Conservation (phyloP, 2,797 vertebrate species). For the Myotis planiceps region DNA sequence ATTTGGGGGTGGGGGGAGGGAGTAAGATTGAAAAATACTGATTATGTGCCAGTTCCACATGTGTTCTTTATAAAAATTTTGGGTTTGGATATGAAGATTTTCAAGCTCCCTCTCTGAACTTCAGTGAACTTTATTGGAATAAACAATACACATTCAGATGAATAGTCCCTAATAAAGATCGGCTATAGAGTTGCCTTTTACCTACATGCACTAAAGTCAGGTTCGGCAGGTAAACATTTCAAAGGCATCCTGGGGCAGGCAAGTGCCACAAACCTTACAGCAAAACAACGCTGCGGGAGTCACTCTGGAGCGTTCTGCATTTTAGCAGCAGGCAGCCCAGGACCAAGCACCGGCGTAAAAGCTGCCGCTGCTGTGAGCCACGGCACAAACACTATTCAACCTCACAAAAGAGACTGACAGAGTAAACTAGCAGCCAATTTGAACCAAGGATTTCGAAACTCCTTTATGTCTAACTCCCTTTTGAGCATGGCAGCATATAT, state of each 20-base stretch:
- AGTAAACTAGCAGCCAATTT: constrained; percentile 53
- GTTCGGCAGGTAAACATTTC: constrained; percentile 37
- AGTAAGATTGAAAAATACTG: background rate
- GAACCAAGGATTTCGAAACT: constrained; percentile 73
- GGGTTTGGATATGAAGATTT: background rate
- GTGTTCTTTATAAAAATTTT: background rate
- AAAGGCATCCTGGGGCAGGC: constrained; percentile 49
- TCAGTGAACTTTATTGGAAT: constrained; percentile 10
- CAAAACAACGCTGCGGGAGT: constrained; percentile 46
- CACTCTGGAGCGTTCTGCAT: constrained; percentile 7
- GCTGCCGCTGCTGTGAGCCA: constrained; percentile 29
- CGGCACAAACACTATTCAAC: background rate
- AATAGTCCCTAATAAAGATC: constrained; percentile 15
- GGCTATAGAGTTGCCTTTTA: background rate
- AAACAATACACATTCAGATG: background rate
- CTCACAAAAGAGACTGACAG: constrained; percentile 70
- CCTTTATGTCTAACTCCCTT: constrained; percentile 66
- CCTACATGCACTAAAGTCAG: background rate
- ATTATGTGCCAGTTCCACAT: background rate
- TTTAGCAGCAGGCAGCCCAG: constrained; percentile 59
- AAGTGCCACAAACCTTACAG: constrained; percentile 18
- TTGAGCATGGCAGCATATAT: constrained; percentile 62
- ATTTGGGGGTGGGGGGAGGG: background rate
- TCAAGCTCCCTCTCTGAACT: constrained; percentile 25
- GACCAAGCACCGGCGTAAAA: background rate